Evolutionary conservation across 2,888 invertebrate genomes (phyloP).

Genomic region (Elysia crispata): DNA sequence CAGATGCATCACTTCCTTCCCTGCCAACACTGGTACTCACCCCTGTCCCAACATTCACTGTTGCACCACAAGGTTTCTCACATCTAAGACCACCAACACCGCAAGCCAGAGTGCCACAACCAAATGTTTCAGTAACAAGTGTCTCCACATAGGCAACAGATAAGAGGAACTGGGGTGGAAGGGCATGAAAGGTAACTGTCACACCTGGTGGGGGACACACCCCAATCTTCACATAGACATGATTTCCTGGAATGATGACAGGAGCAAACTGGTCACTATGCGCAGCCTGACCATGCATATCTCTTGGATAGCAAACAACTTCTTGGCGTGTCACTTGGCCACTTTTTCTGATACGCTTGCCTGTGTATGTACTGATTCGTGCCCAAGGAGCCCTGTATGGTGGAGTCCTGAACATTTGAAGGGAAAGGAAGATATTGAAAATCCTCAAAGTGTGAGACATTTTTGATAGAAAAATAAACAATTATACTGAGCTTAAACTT

Average conservation of each 20-base stretch:
- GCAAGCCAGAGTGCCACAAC: slow-evolving; percentile 68
- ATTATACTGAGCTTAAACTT: no score
- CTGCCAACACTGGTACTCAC: neutral
- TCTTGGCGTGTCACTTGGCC: slow-evolving; percentile 73
- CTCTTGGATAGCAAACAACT: slow-evolving; percentile 74
- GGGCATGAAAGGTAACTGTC: slow-evolving; percentile 74
- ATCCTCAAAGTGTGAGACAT: no score
- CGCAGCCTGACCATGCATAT: slow-evolving; percentile 65
- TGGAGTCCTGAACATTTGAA: slow-evolving; percentile 61
- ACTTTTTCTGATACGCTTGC: slow-evolving; percentile 73
- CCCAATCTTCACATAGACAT: slow-evolving; percentile 67
- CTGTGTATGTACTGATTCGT: slow-evolving; percentile 73
- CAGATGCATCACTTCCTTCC: slow-evolving; percentile 34
- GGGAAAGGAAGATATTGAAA: neutral
- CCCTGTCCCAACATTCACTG: no score
- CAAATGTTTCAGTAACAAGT: slow-evolving; percentile 69
- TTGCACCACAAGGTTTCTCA: slow-evolving; percentile 52
- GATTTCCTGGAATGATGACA: slow-evolving; percentile 73
- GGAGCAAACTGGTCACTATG: slow-evolving; percentile 73
- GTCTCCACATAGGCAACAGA: slow-evolving; percentile 76
- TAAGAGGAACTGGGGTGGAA: slow-evolving; percentile 76
- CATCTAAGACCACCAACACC: slow-evolving; percentile 45
- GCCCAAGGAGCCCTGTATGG: slow-evolving; percentile 75
- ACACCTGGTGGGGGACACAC: slow-evolving; percentile 74
- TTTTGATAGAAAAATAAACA: no score